Conservation (phyloP, 2,888 invertebrate species). For the Pristionchus maxplancki region DNA sequence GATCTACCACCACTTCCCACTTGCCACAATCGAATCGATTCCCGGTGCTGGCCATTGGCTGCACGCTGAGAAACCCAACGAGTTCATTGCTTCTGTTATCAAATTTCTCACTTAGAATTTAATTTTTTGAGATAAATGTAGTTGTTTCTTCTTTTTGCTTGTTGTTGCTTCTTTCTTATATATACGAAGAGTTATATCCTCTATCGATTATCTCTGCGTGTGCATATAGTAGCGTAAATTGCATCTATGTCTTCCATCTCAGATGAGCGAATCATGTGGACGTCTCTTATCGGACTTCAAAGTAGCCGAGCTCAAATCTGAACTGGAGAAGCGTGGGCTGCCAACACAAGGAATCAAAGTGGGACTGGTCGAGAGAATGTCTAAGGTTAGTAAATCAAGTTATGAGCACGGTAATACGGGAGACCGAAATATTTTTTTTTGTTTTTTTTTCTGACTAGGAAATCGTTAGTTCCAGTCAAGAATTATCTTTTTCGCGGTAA, state of each 20-base stretch:
- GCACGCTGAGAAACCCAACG: conserved; percentile 90
- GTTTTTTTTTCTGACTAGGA: no score
- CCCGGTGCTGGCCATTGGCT: conserved; percentile 92
- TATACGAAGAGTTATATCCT: conserved; percentile 5
- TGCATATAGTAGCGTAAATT: neutral
- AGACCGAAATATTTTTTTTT: no score
- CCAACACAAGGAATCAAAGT: conserved; percentile 41
- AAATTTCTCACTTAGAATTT: conserved; percentile 80
- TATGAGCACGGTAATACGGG: no score
- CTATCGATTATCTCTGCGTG: neutral
- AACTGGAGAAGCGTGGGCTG: conserved; percentile 45
- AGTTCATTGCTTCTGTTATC: conserved; percentile 84
- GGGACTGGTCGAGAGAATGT: conserved; percentile 19
- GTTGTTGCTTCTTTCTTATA: no score
- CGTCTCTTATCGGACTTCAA: conserved; percentile 45
- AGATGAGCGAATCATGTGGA: conserved; percentile 48
- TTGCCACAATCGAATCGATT: conserved; percentile 84
- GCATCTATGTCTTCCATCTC: neutral
- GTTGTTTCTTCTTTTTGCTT: neutral
- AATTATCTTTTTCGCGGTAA: no score
- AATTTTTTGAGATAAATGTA: conserved; percentile 77
- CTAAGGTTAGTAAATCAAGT: no score
- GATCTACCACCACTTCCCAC: conserved; percentile 86
- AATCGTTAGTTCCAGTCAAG: no score
- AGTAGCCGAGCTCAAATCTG: conserved; percentile 36